A percentile compares a stretch with the other conserved stretches of the same genome.
Conservation (phyloP, 2,888 invertebrate genomes). For the Teleogryllus oceanicus region DNA sequence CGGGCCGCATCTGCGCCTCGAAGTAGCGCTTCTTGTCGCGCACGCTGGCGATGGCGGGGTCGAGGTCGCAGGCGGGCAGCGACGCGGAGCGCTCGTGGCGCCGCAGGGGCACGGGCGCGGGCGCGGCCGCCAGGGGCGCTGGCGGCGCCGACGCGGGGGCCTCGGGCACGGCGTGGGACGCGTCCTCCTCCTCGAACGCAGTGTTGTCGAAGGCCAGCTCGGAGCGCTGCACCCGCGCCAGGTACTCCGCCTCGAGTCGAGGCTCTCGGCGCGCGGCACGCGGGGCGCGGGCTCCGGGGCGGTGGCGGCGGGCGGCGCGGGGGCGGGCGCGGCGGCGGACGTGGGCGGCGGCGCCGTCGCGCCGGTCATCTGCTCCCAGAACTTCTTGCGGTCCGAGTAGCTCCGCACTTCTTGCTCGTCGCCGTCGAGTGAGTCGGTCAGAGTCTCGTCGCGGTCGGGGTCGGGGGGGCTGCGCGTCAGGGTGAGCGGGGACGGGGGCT, state of each 20-base stretch:
- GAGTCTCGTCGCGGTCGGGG: constrained; percentile 12
- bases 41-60: constrained; percentile 53
- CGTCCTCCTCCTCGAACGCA: constrained; percentile 45
- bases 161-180: constrained; percentile 26
- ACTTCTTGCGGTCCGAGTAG: constrained; percentile 52
- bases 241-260: constrained; percentile 42
- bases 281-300: constrained; percentile 38
- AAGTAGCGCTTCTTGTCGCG: constrained; percentile 57
- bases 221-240: constrained; percentile 40
- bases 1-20: constrained; percentile 54
- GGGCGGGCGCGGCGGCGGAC: constrained; percentile 43
- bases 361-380: constrained; percentile 51
- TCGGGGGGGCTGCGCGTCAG: constrained; percentile 18
- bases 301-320: constrained; percentile 41
- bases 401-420: constrained; percentile 44
- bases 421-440: constrained; percentile 25
- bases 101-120: constrained; percentile 40
- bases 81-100: constrained; percentile 52
- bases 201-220: constrained; percentile 47
- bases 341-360: constrained; percentile 47
- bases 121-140: not conserved
- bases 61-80: constrained; percentile 49
- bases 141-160: not conserved
- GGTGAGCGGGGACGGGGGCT: constrained; percentile 27
- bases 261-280: constrained; percentile 35